Conservation (phyloP, 2,888 invertebrate genomes). For the Diarsia rubi region DNA sequence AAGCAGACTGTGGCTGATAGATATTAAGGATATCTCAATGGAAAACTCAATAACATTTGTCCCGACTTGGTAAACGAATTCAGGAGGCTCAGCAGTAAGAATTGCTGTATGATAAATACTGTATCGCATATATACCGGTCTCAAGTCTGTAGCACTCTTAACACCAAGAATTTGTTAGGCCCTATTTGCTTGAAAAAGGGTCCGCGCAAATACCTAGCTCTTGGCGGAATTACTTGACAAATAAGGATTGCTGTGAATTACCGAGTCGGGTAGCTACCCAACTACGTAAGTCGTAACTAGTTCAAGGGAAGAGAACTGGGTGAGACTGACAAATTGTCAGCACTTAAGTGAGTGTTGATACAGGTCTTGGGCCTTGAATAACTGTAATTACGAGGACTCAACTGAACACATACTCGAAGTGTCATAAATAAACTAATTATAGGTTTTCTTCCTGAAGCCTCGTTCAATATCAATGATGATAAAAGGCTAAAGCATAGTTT, state of each 20-base stretch:
- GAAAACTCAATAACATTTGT: background rate
- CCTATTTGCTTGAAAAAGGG: constrained; percentile 48
- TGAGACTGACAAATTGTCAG: constrained; percentile 15
- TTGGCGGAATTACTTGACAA: constrained; percentile 52
- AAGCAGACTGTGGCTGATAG: background rate
- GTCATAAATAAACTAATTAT: background rate
- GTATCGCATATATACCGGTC: background rate
- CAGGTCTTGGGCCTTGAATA: background rate
- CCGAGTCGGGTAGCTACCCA: constrained; percentile 17
- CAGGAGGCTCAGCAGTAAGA: background rate
- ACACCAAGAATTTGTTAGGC: constrained; percentile 37
- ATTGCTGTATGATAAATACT: no score
- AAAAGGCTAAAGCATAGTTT: background rate
- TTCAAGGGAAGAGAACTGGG: constrained; percentile 16
- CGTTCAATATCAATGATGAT: background rate
- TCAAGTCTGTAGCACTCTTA: background rate
- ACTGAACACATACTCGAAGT: background rate
- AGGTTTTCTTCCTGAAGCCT: background rate
- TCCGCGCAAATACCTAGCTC: constrained; percentile 31
- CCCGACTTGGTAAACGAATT: background rate
- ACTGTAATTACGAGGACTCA: constrained; percentile 15
- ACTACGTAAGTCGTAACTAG: constrained; percentile 11
- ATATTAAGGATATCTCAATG: background rate
- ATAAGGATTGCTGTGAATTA: constrained; percentile 51
- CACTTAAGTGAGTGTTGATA: constrained; percentile 10